phyloP scores from a whole-genome alignment of 1,140 invertebrate species.

The Trigoniulus corallinus region DNA sequence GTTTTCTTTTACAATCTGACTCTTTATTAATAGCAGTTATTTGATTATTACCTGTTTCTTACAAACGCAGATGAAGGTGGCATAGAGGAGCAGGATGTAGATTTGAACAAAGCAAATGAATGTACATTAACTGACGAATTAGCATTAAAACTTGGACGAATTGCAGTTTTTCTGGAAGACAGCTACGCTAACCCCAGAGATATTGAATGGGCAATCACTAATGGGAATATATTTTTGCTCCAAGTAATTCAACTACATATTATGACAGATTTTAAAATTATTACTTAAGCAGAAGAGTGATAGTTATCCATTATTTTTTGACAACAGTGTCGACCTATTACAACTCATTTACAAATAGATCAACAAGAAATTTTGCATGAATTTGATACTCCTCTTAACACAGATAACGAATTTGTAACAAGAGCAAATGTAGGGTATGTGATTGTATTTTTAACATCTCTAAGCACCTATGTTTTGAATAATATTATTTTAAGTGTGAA shows the following conservation, averaged over 20 bases:
- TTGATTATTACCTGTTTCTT: not conserved
- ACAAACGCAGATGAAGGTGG: not conserved
- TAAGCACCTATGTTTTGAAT: not conserved
- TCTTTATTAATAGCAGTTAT: not conserved
- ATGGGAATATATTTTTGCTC: not conserved
- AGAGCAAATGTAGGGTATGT: not conserved
- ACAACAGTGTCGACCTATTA: not conserved
- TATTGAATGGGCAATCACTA: not conserved
- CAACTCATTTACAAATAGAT: not conserved
- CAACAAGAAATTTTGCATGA: not conserved
- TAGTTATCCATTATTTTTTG: not conserved
- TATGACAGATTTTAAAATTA: not conserved
- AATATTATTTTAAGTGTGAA: not conserved
- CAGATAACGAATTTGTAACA: not conserved
- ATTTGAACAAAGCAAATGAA: not conserved
- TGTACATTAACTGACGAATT: not conserved
- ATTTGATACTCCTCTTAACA: not conserved
- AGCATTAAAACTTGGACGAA: not conserved
- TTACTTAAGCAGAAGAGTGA: too few relatives aligned
- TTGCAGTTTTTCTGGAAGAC: not conserved
- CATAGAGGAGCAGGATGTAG: not conserved
- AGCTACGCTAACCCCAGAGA: not conserved
- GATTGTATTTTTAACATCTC: not conserved
- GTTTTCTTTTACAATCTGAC: not conserved
- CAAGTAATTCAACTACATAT: not conserved